Conservation (phyloP, 2,113 vertebrate species). For the Trichomycterus rosablanca region DNA sequence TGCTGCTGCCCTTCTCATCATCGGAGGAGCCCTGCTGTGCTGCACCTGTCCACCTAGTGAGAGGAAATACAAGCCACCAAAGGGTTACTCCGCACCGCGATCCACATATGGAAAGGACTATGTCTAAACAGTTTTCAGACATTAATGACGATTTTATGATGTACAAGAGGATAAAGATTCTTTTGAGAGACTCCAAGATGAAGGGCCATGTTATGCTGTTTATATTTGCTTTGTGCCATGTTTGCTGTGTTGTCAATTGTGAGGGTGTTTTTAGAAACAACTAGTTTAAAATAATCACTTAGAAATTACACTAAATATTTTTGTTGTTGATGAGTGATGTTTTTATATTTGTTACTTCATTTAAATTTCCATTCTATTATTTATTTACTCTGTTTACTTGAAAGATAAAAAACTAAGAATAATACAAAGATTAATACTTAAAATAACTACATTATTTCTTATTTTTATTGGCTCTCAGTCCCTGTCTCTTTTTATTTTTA, state of each 20-base stretch:
- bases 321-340: background rate
- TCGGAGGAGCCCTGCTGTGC: constrained; percentile 70
- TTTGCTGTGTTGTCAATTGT: background rate
- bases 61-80: constrained; percentile 63
- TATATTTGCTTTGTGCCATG: constrained; percentile 42
- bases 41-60: constrained; percentile 68
- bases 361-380: background rate
- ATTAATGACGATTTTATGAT: constrained; percentile 13
- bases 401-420: too few species aligned
- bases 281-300: background rate
- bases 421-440: too few species aligned
- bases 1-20: constrained; percentile 57
- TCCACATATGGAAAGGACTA: constrained; percentile 69
- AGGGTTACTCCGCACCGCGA: constrained; percentile 65
- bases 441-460: too few species aligned
- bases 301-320: background rate
- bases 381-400: too few species aligned
- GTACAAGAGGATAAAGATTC: constrained; percentile 10
- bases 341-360: background rate
- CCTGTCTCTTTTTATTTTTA: too few species aligned
- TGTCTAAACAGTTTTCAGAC: constrained; percentile 54
- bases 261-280: too few species aligned
- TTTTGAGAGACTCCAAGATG: constrained; percentile 65
- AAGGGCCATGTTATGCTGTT: constrained; percentile 53
- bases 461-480: too few species aligned